Conservation (phyloP, 35 echinoderm and acorn worm species). For the Acanthaster planci region DNA sequence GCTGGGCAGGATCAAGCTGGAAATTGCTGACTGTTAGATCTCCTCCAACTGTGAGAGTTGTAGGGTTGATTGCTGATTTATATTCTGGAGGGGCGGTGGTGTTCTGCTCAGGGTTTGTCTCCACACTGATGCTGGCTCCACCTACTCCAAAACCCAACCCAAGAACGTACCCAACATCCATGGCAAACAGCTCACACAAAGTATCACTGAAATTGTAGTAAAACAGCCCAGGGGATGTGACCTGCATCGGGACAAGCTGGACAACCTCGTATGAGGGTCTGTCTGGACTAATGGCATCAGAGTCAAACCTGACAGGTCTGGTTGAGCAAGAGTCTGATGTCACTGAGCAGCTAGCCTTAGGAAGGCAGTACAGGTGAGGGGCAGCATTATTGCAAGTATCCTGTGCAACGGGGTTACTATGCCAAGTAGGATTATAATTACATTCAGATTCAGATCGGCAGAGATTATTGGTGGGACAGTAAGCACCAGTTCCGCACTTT, state of each 20-base stretch:
- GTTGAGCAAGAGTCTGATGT: not conserved
- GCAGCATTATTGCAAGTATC: not conserved
- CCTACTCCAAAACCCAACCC: not conserved
- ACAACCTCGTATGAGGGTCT: conserved; percentile 37
- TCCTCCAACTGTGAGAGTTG: not conserved
- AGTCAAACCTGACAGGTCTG: conserved; percentile 28
- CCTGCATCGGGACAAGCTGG: conserved; percentile 3
- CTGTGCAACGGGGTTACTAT: not conserved
- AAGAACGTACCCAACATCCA: conserved; percentile 40
- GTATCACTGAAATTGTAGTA: conserved; percentile 18
- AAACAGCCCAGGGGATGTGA: conserved; percentile 26
- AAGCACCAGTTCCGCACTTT: not conserved
- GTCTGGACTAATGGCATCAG: not conserved
- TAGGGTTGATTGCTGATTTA: not conserved
- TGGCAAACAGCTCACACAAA: not conserved
- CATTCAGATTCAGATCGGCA: not conserved
- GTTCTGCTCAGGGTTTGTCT: not conserved
- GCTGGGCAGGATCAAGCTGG: not conserved
- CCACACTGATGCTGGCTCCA: conserved; percentile 15
- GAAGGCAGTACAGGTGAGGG: not conserved
- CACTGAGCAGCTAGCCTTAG: not conserved
- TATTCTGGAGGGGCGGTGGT: not conserved
- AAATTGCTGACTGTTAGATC: not conserved
- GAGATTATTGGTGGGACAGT: not conserved
- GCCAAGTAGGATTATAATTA: not conserved